Evolutionary conservation across 2,113 vertebrate genomes (phyloP).

Genomic region (Columba janthina): DNA sequence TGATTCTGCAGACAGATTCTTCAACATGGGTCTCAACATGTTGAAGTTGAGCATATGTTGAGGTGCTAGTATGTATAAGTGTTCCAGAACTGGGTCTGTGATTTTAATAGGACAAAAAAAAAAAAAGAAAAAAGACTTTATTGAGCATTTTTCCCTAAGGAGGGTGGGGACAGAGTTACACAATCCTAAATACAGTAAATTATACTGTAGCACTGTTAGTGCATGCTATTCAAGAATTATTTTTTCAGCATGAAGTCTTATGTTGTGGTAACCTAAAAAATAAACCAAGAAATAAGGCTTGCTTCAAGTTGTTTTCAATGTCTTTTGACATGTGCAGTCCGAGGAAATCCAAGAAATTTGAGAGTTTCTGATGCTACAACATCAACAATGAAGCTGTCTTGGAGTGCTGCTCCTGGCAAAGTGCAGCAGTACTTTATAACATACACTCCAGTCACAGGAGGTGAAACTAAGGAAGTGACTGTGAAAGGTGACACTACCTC

Average conservation of each 20-base stretch:
- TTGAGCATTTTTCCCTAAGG: not conserved
- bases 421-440: slow-evolving; percentile 89
- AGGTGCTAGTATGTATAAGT: not conserved
- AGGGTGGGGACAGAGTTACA: not conserved
- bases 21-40: not conserved
- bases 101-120: not conserved
- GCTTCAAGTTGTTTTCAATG: not conserved
- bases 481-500: slow-evolving; percentile 83
- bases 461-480: slow-evolving; percentile 86
- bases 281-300: not conserved
- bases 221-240: not conserved
- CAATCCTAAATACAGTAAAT: not conserved
- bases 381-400: slow-evolving; percentile 89
- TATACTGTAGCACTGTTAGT: not conserved
- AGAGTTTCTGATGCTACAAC: slow-evolving; percentile 87
- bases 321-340: slow-evolving; percentile 76
- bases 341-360: slow-evolving; percentile 89
- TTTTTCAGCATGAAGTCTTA: not conserved
- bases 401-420: slow-evolving; percentile 89
- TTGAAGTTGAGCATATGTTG: not conserved
- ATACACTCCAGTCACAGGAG: slow-evolving; percentile 83
- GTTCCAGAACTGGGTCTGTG: not conserved
- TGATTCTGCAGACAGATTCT: not conserved
- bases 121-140: not conserved
- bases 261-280: not conserved